These are phyloP conservation scores for Ammodytes dubius DNA, from an alignment of 2,113 vertebrate species.

Conservation along the genomic window DNA sequence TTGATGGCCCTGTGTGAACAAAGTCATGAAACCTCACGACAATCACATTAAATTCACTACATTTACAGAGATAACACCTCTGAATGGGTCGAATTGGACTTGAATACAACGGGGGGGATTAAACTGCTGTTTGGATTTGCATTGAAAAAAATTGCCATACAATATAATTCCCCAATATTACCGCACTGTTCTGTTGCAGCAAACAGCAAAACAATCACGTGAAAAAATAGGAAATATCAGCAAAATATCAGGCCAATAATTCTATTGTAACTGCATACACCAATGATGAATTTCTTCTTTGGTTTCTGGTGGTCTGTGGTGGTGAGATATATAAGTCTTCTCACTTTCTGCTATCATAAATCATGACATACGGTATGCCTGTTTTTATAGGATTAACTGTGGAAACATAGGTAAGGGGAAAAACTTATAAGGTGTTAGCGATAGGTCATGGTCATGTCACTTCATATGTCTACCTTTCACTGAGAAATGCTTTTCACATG, in stretches of 20 bases:
- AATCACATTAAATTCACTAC: no score
- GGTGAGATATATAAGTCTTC: conserved; percentile 64
- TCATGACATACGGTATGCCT: conserved; percentile 48
- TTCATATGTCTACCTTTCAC: conserved; percentile 56
- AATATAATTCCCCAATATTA: not conserved
- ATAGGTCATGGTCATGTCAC: conserved; percentile 60
- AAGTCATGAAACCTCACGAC: no score
- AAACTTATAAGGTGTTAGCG: conserved; percentile 63
- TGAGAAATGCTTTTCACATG: conserved; percentile 65
- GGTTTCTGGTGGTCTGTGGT: conserved; percentile 59
- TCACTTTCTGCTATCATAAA: conserved; percentile 56
- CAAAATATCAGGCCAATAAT: conserved; percentile 2
- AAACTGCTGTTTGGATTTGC: not conserved
- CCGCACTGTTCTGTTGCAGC: not conserved
- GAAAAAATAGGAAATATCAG: not conserved
- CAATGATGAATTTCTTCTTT: conserved; percentile 47
- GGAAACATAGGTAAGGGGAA: conserved; percentile 58
- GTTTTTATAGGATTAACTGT: conserved; percentile 67
- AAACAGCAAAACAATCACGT: not conserved
- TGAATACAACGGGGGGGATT: no score
- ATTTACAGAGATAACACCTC: no score
- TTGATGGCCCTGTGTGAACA: no score
- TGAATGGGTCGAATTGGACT: no score
- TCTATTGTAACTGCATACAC: not conserved
- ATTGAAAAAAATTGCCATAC: not conserved